These are phyloP conservation scores for Ethmia dodecea DNA, from an alignment of 2,888 invertebrate species.

Conservation along the genomic window DNA sequence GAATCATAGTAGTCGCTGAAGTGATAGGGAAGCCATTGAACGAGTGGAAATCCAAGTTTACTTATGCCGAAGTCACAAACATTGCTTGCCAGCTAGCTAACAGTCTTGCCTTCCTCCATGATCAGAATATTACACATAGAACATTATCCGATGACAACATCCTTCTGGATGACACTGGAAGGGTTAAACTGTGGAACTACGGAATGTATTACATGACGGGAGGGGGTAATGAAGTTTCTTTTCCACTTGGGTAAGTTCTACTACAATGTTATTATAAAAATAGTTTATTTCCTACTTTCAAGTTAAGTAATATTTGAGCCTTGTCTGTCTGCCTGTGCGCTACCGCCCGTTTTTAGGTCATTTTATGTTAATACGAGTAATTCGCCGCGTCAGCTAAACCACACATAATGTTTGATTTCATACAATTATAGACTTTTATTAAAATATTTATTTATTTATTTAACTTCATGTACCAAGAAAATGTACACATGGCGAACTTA, in stretches of 20 bases:
- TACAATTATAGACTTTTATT: too few species aligned
- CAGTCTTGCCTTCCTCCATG: conserved; percentile 85
- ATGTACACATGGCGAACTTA: too few species aligned
- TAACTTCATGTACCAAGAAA: too few species aligned
- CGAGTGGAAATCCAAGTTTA: conserved; percentile 62
- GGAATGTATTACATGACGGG: conserved; percentile 96
- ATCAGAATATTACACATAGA: conserved; percentile 85
- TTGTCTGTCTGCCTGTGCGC: too few species aligned
- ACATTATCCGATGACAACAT: conserved; percentile 91
- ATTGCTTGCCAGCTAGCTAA: conserved; percentile 85
- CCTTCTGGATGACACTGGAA: conserved; percentile 82
- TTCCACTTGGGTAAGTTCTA: conserved; percentile 89
- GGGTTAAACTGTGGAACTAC: conserved; percentile 93
- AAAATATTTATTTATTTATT: too few species aligned
- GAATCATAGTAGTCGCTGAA: conserved; percentile 90
- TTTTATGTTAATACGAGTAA: too few species aligned
- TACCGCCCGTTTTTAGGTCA: too few species aligned
- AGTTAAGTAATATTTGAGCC: neutral
- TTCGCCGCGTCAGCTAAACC: too few species aligned
- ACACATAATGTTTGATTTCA: too few species aligned
- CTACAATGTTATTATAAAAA: too few species aligned
- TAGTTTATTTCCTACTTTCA: too few species aligned
- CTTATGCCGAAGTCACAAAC: conserved; percentile 72
- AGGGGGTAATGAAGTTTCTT: conserved; percentile 90
- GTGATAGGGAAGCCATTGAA: conserved; percentile 83